Base-by-base conservation (phyloP, 1,140 invertebrate genomes). In the Melanaphis sacchari region DNA sequence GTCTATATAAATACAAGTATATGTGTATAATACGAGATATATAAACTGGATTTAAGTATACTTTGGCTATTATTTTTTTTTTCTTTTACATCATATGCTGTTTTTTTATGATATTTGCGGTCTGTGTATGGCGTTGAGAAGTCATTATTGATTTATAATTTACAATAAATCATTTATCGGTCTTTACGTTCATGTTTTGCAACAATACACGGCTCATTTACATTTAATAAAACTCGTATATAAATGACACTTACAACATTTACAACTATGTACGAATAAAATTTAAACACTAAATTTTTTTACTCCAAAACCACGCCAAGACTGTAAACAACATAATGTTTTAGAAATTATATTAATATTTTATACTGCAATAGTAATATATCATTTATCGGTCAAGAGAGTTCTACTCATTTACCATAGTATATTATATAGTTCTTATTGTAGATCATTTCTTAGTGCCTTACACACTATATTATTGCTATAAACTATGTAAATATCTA, bases 121-220 rank as follows among this genome's bases (percentile, higher is more conserved):
- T 76, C 15, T n/a, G 11, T 18, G 59, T 18, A 76, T 15, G 15
- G n/a, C 15, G 59, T 76, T 24, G 59, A 76, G 31, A n/a, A 15
- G n/a, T 76, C 59, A 36, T 76, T 76, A 76, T 76, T 76, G 59
- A n/a, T 76, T 76, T 76, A 76, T 76, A 76, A 76, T 76, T 76
- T 76, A 76, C 59, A 36, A 76, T n/a, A n/a, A 76, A 76, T 76
- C 59, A n/a, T 76, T 76, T 21, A 36, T 76, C 18, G 15, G 59
- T 76, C 15, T 76, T 66, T n/a, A n/a, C 8, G n/a, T n/a, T 76
- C 15, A n/a, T 76, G 59, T 18, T 36, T n/a, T 76, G 59, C 31
- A 18, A 66, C 31, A 66, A n/a, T 66, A 66, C 59, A n/a, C 15
- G 59, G 59, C 4, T 76, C 0, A 76, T 76, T 76, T 76, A 15